Evolutionary conservation across 2,888 invertebrate species (phyloP).

Genomic region (Drosophila greeni): DNA sequence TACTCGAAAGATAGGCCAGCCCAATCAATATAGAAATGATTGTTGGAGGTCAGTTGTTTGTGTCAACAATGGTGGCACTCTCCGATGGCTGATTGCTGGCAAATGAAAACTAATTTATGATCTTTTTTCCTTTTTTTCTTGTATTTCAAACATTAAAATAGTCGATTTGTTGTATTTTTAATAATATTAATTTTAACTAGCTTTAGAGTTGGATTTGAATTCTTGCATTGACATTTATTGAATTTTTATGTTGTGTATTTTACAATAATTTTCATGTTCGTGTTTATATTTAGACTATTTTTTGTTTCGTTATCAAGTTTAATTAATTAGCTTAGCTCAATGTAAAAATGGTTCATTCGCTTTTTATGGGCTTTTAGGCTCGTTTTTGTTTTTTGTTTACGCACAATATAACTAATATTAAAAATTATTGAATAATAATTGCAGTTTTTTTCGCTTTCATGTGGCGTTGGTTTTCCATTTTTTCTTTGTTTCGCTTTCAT

Average conservation of each 20-base stretch:
- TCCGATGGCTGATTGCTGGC: slow-evolving; percentile 19
- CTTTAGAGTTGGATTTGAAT: slow-evolving; percentile 64
- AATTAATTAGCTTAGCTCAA: slow-evolving; percentile 74
- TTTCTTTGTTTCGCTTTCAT: slow-evolving; percentile 37
- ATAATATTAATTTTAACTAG: slow-evolving; percentile 70
- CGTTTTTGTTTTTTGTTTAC: slow-evolving; percentile 22
- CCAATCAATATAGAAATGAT: slow-evolving; percentile 69
- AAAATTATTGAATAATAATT: slow-evolving; percentile 76
- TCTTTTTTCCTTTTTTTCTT: slow-evolving; percentile 53
- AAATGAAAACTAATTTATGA: slow-evolving; percentile 58
- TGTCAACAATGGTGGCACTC: slow-evolving; percentile 48
- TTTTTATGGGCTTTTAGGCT: slow-evolving; percentile 10
- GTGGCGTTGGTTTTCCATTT: slow-evolving; percentile 29
- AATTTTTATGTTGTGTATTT: slow-evolving; percentile 62
- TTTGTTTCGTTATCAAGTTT: slow-evolving; percentile 47
- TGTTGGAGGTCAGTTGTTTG: slow-evolving; percentile 76
- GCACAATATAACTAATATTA: slow-evolving; percentile 71
- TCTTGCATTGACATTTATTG: slow-evolving; percentile 61
- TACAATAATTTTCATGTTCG: slow-evolving; percentile 54
- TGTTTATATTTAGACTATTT: slow-evolving; percentile 55
- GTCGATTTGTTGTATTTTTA: slow-evolving; percentile 53
- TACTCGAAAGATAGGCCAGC: slow-evolving; percentile 28
- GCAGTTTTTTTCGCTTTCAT: slow-evolving; percentile 60
- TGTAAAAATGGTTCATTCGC: slow-evolving; percentile 61
- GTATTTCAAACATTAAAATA: slow-evolving; percentile 76